Conservation (phyloP, 2,888 invertebrate species). For the Ichneumon xanthorius region DNA sequence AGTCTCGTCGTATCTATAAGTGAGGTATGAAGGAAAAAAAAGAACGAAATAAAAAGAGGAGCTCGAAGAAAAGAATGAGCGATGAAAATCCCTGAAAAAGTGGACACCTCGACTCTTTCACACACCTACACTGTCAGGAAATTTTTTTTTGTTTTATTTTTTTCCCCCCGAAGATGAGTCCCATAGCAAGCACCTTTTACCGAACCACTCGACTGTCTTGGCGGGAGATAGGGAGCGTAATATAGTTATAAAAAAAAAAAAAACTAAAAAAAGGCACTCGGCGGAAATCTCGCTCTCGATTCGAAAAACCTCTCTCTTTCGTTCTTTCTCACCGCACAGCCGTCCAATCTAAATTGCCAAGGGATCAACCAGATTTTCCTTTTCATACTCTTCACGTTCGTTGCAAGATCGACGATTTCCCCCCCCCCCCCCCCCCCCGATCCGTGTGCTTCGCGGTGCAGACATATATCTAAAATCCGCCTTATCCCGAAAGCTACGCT, state of each 20-base stretch:
- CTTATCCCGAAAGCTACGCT: conserved; percentile 38
- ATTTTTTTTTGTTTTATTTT: not conserved
- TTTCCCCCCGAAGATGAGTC: conserved; percentile 25
- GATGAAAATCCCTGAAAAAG: conserved; percentile 49
- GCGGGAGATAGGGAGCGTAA: conserved; percentile 25
- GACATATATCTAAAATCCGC: conserved; percentile 40
- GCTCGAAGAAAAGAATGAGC: conserved; percentile 36
- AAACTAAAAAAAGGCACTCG: conserved; percentile 2
- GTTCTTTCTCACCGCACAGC: conserved; percentile 15
- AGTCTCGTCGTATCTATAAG: not conserved
- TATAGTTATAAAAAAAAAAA: conserved; percentile 19
- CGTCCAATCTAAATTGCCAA: conserved; percentile 61
- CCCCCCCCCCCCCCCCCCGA: not conserved
- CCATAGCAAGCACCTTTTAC: conserved; percentile 35
- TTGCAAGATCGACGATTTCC: conserved; percentile 56
- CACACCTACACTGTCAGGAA: conserved; percentile 3
- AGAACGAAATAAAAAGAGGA: not conserved
- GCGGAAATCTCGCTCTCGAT: conserved; percentile 42
- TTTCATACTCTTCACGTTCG: conserved; percentile 52
- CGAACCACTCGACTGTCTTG: conserved; percentile 23
- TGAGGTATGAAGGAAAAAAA: not conserved
- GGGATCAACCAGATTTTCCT: conserved; percentile 62
- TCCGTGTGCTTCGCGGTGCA: conserved; percentile 11
- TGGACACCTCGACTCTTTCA: not conserved
- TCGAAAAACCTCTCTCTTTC: conserved; percentile 42